phyloP scores from a whole-genome alignment of 2,797 vertebrate species.

The Cryptoblepharus egeriae region DNA sequence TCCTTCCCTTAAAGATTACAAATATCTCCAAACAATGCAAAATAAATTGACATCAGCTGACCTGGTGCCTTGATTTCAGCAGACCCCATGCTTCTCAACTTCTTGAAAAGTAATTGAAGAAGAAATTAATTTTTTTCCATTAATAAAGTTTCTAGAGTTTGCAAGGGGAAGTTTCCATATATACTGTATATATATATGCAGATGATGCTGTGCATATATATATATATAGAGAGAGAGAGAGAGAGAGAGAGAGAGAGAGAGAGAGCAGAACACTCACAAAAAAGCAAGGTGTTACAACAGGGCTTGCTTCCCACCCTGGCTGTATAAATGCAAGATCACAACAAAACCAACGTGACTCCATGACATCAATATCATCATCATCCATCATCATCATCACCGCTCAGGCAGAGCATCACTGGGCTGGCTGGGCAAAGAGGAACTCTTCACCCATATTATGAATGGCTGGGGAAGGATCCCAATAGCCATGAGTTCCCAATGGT shows the following conservation, averaged over 20 bases:
- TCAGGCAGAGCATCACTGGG: neutral
- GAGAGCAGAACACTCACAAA: neutral
- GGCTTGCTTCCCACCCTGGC: too few relatives aligned
- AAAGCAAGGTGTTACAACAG: too few relatives aligned
- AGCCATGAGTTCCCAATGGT: neutral
- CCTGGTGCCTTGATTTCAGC: neutral
- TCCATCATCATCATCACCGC: neutral
- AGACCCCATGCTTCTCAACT: neutral
- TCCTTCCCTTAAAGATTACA: too few relatives aligned
- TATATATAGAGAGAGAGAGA: too few relatives aligned
- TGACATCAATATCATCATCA: slow-evolving; percentile 21
- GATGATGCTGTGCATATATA: too few relatives aligned
- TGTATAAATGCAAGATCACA: neutral
- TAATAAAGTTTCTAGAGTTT: neutral
- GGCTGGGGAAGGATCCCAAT: neutral
- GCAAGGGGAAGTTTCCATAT: neutral
- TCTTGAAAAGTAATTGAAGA: neutral
- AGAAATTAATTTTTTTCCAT: neutral
- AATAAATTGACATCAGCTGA: neutral
- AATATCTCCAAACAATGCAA: neutral
- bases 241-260: too few relatives aligned
- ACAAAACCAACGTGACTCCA: neutral
- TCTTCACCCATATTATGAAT: neutral
- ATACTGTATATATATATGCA: too few relatives aligned
- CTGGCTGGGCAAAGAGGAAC: neutral